Evolutionary conservation across 2,113 vertebrate genomes (phyloP).

Genomic region (Rhipidura dahli): DNA sequence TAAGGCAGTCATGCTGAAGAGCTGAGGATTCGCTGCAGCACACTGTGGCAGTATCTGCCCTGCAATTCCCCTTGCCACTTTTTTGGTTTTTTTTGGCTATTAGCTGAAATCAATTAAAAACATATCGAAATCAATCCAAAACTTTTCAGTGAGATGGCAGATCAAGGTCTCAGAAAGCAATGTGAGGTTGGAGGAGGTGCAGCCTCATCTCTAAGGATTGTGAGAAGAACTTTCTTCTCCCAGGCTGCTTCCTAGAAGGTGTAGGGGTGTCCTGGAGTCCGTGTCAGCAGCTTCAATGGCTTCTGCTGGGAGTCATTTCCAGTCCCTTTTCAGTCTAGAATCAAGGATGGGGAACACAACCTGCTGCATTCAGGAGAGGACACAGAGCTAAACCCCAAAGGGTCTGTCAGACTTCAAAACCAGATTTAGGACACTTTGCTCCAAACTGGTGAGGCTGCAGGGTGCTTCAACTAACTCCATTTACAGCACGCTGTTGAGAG

Average conservation of each 20-base stretch:
- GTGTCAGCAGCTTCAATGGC: not conserved
- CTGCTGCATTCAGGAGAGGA: not conserved
- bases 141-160: not conserved
- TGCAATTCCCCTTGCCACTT: not conserved
- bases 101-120: not conserved
- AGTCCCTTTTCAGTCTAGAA: not conserved
- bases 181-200: fast-evolving
- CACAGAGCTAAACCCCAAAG: fast-evolving
- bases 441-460: not conserved
- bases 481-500: fast-evolving
- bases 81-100: not conserved
- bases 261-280: not conserved
- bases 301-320: not conserved
- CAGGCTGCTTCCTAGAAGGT: not conserved
- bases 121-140: not conserved
- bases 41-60: not conserved
- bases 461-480: not conserved
- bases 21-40: not conserved
- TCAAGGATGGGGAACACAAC: not conserved
- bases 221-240: not conserved
- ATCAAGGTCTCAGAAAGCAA: not conserved
- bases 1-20: not conserved
- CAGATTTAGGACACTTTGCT: not conserved
- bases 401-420: not conserved
- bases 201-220: fast-evolving